These are phyloP conservation scores for Rhogogaster chlorosoma DNA, from an alignment of 2,888 invertebrate genomes.

Conservation along the genomic window DNA sequence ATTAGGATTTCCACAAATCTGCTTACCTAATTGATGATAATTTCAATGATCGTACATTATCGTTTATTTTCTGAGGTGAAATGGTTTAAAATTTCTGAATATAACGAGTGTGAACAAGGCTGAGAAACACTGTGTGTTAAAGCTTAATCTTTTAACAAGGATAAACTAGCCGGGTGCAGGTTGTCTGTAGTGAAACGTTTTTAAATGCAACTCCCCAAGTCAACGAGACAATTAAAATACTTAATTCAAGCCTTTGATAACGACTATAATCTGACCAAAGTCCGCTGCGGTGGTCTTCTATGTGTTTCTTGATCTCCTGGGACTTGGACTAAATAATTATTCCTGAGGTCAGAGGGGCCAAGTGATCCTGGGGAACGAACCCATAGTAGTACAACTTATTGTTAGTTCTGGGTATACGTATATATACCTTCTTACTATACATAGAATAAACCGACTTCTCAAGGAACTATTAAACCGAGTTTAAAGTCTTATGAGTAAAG, in stretches of 20 bases:
- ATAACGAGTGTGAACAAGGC: background rate
- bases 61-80: background rate
- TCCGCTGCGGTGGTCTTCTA: conserved; percentile 2
- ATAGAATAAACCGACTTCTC: background rate
- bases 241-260: conserved; percentile 38
- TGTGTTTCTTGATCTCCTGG: conserved; percentile 11
- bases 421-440: background rate
- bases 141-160: conserved; percentile 31
- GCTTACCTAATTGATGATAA: background rate
- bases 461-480: conserved; percentile 1
- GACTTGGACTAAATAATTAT: conserved; percentile 36
- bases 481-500: background rate
- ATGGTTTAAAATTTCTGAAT: background rate
- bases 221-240: conserved; percentile 45
- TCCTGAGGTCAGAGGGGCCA: conserved; percentile 28
- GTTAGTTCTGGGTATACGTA: background rate
- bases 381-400: conserved; percentile 9
- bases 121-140: conserved; percentile 18
- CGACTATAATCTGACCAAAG: conserved; percentile 28
- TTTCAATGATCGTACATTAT: background rate
- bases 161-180: conserved; percentile 16
- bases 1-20: background rate
- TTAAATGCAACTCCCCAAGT: conserved; percentile 33
- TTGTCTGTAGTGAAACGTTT: conserved; percentile 31
- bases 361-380: conserved; percentile 12